phyloP scores from a whole-genome alignment of 2,888 invertebrate genomes.

The Parnassius mnemosyne region DNA sequence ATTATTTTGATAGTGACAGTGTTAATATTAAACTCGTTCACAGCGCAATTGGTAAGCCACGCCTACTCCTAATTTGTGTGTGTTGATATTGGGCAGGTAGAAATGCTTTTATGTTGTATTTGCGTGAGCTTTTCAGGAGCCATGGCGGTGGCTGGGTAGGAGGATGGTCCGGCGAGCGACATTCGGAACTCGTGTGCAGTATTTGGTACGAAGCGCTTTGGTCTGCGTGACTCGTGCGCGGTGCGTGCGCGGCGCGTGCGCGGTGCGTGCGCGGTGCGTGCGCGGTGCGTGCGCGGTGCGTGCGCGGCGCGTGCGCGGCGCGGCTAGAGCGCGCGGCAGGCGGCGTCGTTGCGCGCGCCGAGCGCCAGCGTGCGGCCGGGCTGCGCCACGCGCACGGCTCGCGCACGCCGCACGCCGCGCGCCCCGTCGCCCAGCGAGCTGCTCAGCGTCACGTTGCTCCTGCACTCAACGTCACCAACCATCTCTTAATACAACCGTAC shows the following conservation, averaged over 20 bases:
- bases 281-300: conserved; percentile 1
- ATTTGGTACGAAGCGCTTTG: conserved; percentile 13
- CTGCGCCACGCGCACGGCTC: conserved; percentile 25
- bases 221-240: neutral
- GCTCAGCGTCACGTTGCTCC: conserved; percentile 16
- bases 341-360: conserved; percentile 49
- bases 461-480: neutral
- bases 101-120: neutral
- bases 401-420: conserved; percentile 29
- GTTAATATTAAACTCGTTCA: too few relatives aligned
- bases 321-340: conserved; percentile 45
- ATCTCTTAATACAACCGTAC: neutral
- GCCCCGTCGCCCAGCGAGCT: conserved; percentile 17
- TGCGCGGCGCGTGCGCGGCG: neutral
- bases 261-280: conserved; percentile 23
- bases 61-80: neutral
- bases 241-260: neutral
- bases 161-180: too few relatives aligned
- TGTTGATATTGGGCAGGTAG: neutral
- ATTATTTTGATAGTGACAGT: too few relatives aligned
- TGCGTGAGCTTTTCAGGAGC: neutral
- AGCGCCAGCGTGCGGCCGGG: conserved; percentile 46
- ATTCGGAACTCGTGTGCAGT: neutral
- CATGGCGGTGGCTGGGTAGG: neutral
- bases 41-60: neutral